Conservation (phyloP, 2,888 invertebrate genomes). For the Timandra comae region DNA sequence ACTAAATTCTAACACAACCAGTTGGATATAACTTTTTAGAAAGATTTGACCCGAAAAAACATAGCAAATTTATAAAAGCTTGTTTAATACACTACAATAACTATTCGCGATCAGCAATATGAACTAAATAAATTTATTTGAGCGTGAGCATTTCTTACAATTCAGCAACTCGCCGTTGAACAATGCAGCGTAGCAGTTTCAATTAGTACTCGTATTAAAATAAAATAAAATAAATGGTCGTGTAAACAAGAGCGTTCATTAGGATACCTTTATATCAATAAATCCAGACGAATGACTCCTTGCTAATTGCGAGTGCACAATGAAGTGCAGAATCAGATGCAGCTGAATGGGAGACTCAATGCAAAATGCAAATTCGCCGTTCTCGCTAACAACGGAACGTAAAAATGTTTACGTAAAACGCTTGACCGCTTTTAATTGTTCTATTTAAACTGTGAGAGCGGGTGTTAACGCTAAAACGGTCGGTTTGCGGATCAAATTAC, state of each 20-base stretch:
- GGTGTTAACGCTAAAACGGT: conserved; percentile 33
- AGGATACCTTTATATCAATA: conserved; percentile 56
- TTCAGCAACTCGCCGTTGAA: conserved; percentile 10
- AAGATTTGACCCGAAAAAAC: too few relatives aligned
- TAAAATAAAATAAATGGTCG: neutral
- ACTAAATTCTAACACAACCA: too few relatives aligned
- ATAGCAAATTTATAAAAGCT: too few relatives aligned
- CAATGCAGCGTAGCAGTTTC: neutral
- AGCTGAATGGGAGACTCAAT: conserved; percentile 26
- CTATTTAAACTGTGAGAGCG: conserved; percentile 41
- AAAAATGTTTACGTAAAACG: conserved; percentile 56
- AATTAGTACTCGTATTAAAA: neutral
- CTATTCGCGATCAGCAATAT: too few relatives aligned
- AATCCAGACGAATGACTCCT: conserved; percentile 51
- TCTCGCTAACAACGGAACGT: conserved; percentile 34
- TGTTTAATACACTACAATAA: too few relatives aligned
- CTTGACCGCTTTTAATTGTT: conserved; percentile 56
- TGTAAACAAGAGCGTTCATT: conserved; percentile 34
- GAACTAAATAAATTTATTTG: too few relatives aligned
- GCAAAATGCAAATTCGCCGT: conserved; percentile 45
- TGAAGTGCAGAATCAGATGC: conserved; percentile 50
- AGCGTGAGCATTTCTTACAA: conserved; percentile 3
- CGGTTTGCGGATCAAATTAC: conserved; percentile 44
- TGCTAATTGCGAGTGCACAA: conserved; percentile 59
- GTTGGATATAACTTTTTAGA: too few relatives aligned